Evolutionary conservation across 2,888 invertebrate species (phyloP), one percentile per base, ranked within the genome.

Genomic region (Leptopilina drosophilae): DNA sequence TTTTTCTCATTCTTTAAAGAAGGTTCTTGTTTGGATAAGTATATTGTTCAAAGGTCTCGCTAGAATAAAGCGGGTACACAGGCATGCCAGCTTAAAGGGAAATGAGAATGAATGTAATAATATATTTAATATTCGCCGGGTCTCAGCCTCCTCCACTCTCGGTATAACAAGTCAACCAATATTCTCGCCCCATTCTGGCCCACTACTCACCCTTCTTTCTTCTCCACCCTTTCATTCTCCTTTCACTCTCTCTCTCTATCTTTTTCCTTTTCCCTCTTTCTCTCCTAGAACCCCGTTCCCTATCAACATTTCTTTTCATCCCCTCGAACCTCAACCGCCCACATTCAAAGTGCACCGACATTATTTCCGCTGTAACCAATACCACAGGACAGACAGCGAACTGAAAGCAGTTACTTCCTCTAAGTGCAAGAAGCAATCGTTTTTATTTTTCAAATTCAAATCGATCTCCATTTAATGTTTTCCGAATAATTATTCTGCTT

Each of bases 91-190:
- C 87, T 85, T 87, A 87, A 90, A 88, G 88, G 89, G 89, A 90
- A 91, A 91, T 89, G 90, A 90, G 90, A 91, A 91, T 90, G 88
- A 89, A 91, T 91, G 91, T 90, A 91, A 91, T 91, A 90, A 91
- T 90, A 91, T 90, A 91, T 91, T 91, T 90, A 91, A 91, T 91
- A 91, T 91, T 91, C 90, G 89, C 87, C 85, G 86, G 88, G 86
- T 88, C 88, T 87, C 88, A 86, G 85, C 87, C 87, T 87, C 87
- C 88, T 88, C 86, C 86, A 88, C 89, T 90, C 90, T 87, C 88
- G 87, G 89, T 89, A 90, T 90, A 90, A 90, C 89, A 89, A 88
- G 89, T 89, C 89, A 89, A 90, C 90, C 90, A 90, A 90, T 90
- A 90, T 90, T 88, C 90, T 89, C 88, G 88, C 89, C 88, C 86